Percentiles rank a stretch among this genome's conserved stretches.
Conservation (phyloP, 2,797 vertebrate genomes). For the Limosa lapponica region DNA sequence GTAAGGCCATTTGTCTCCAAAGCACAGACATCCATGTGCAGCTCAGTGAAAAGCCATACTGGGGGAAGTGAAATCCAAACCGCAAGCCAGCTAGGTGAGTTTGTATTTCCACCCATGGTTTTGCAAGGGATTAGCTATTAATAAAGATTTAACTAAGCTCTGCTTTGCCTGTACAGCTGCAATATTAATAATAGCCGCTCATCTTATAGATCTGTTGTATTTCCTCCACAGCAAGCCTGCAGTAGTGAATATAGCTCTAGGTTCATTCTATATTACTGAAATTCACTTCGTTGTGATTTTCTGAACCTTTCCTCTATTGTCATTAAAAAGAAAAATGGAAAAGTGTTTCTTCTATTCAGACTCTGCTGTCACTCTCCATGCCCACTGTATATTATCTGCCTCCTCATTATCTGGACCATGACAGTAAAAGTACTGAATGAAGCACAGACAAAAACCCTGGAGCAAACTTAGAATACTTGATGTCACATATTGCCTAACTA, state of each 20-base stretch:
- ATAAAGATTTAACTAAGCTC: conserved; percentile 4
- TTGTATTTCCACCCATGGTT: not conserved
- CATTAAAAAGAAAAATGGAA: not conserved
- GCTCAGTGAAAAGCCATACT: not conserved
- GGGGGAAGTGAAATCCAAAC: not conserved
- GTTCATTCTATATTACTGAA: not conserved
- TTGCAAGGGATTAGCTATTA: conserved; percentile 8
- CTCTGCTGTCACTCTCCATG: not conserved
- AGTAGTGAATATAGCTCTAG: not conserved
- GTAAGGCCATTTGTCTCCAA: not conserved
- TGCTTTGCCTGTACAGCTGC: not conserved
- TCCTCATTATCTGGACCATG: not conserved
- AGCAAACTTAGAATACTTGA: not conserved
- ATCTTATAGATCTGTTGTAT: not conserved
- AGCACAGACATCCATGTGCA: not conserved
- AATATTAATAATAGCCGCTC: not conserved
- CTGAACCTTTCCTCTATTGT: not conserved
- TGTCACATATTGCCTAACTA: not conserved
- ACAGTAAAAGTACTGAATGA: not conserved
- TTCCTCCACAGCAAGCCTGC: not conserved
- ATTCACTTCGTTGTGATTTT: not conserved
- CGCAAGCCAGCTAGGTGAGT: not conserved
- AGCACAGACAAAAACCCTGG: not conserved
- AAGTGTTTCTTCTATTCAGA: not conserved
- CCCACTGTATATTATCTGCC: not conserved